phyloP scores from a whole-genome alignment of 2,113 vertebrate species.

The Perognathus longimembris region DNA sequence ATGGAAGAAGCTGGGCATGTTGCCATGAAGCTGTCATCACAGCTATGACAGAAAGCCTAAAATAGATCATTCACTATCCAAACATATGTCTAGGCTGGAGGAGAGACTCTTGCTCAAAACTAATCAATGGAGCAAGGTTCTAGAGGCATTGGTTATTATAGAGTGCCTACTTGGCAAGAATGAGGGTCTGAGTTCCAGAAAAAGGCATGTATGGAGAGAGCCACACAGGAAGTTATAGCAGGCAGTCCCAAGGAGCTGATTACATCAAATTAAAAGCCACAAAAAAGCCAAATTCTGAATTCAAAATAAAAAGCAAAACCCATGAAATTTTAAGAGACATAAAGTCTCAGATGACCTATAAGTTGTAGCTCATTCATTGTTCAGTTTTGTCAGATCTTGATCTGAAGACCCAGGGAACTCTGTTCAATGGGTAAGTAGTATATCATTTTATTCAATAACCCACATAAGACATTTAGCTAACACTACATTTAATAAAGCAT shows the following conservation, averaged over 20 bases:
- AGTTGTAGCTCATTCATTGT: background rate
- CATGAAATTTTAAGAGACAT: background rate
- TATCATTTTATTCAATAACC: background rate
- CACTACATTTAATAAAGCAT: background rate
- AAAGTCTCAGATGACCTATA: background rate
- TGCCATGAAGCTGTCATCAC: background rate
- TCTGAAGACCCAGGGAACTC: background rate
- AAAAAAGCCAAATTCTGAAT: background rate
- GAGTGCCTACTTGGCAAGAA: too few relatives aligned
- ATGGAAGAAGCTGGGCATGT: too few relatives aligned
- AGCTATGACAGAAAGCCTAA: background rate
- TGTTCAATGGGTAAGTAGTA: slow-evolving; percentile 33
- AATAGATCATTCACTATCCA: too few relatives aligned
- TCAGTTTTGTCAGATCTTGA: background rate
- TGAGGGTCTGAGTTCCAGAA: background rate
- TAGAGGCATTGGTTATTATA: too few relatives aligned
- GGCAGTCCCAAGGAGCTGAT: background rate
- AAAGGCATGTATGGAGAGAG: background rate
- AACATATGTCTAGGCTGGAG: too few relatives aligned
- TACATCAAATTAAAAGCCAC: background rate
- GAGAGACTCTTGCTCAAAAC: too few relatives aligned
- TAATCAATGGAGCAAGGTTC: too few relatives aligned
- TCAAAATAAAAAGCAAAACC: background rate
- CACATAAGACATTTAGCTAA: background rate
- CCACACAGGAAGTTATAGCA: background rate